These are phyloP conservation scores for Podiceps cristatus DNA, from an alignment of 2,113 vertebrate species.

Conservation along the genomic window DNA sequence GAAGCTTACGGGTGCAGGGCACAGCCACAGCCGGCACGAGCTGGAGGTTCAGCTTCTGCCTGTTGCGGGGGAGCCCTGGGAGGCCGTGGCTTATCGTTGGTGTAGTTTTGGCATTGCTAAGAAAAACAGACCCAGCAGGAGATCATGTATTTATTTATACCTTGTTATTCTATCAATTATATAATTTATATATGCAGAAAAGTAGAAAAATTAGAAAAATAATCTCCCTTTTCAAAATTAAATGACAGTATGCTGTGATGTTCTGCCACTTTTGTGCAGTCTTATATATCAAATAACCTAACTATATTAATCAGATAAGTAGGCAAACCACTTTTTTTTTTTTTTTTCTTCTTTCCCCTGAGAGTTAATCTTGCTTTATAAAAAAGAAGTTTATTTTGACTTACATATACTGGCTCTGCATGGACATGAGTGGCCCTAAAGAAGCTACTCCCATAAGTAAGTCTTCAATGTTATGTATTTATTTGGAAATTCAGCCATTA, in stretches of 20 bases:
- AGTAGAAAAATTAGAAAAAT: neutral
- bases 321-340: neutral
- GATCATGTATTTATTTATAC: neutral
- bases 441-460: neutral
- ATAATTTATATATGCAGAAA: neutral
- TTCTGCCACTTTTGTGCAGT: neutral
- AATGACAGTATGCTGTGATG: neutral
- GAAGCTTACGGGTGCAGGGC: neutral
- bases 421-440: neutral
- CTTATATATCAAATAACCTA: neutral
- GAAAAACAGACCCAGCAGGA: neutral
- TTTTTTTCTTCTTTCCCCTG: rapidly evolving
- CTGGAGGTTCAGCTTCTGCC: neutral
- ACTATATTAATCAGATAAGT: neutral
- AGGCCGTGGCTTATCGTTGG: rapidly evolving
- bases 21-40: neutral
- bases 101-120: neutral
- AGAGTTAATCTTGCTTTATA: neutral
- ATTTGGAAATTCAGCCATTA: neutral
- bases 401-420: neutral
- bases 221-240: neutral
- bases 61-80: rapidly evolving
- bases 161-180: neutral
- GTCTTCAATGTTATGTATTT: neutral
- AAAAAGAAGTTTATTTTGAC: neutral